These are phyloP conservation scores for Stegastes partitus DNA, from an alignment of 2,113 vertebrate species.

Conservation along the genomic window DNA sequence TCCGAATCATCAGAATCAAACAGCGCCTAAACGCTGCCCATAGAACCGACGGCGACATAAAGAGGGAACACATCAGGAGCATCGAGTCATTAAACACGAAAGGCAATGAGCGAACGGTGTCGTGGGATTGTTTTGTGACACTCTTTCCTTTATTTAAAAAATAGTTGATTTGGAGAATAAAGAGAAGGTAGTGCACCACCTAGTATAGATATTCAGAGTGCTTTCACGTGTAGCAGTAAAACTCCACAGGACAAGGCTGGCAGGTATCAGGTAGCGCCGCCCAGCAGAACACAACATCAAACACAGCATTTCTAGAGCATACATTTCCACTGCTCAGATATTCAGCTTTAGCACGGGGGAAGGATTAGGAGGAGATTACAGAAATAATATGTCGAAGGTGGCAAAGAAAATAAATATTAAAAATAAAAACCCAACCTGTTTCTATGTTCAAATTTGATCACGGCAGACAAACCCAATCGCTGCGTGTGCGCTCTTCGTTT, in stretches of 20 bases:
- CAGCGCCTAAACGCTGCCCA: conserved; percentile 40
- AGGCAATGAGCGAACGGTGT: conserved; percentile 64
- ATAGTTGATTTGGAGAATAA: conserved; percentile 83
- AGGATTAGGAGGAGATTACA: conserved; percentile 74
- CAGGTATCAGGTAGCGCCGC: conserved; percentile 73
- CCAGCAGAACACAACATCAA: conserved; percentile 79
- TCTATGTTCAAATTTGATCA: conserved; percentile 56
- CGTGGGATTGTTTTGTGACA: conserved; percentile 75
- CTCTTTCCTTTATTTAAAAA: conserved; percentile 86
- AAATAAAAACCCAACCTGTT: conserved; percentile 12
- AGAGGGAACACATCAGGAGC: conserved; percentile 57
- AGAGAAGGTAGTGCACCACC: conserved; percentile 80
- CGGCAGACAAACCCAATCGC: conserved; percentile 63
- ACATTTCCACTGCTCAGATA: conserved; percentile 75
- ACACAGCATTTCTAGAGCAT: conserved; percentile 75
- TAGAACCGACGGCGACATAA: conserved; percentile 47
- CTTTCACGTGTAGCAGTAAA: conserved; percentile 83
- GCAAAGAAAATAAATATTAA: conserved; percentile 33
- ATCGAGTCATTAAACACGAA: conserved; percentile 69
- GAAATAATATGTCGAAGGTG: conserved; percentile 67
- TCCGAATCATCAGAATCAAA: conserved; percentile 32
- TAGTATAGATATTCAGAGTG: conserved; percentile 82
- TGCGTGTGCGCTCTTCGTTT: conserved; percentile 40
- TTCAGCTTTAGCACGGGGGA: conserved; percentile 61
- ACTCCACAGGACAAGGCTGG: conserved; percentile 80